Evolutionary conservation across 2,888 invertebrate species (phyloP), one percentile per base, ranked within the genome.

Genomic region (Apamea sordens): DNA sequence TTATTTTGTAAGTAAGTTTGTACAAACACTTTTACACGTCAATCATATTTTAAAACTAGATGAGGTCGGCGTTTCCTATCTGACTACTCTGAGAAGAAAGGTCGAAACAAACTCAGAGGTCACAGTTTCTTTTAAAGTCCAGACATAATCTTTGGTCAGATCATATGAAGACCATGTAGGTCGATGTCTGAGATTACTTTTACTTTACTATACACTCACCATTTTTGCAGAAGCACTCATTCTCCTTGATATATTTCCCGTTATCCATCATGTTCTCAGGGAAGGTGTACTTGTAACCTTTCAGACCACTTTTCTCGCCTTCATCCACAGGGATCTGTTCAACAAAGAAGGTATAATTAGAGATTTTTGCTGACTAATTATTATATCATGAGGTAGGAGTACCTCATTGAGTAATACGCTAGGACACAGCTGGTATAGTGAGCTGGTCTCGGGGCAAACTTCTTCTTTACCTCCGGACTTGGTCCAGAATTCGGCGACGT

Each of bases 151-250:
- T n/a, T n/a, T n/a, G n/a, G n/a, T n/a, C n/a, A n/a, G n/a, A n/a
- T n/a, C n/a, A n/a, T n/a, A n/a, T n/a, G n/a, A n/a, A n/a, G n/a
- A n/a, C n/a, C n/a, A n/a, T n/a, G n/a, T n/a, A n/a, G n/a, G n/a
- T n/a, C n/a, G n/a, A n/a, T n/a, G n/a, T n/a, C n/a, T n/a, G n/a
- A n/a, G n/a, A n/a, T n/a, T n/a, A n/a, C n/a, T n/a, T n/a, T n/a
- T 44, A n/a, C 44, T 67, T 41, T n/a, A 5, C 2, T 18, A 64
- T 69, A 11, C 13, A 76, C 89, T 94, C 93, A 96, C 98, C 98
- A 63, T 97, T 93, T 85, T 98, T 97, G 90, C 99, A 99, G 94
- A 98, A 99, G 90, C 99, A 99, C 89, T 98, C 97, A 93, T 99
- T 99, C 0, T 98, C 97, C n/a, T 98, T 95, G 84, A 98, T 97